phyloP scores from a whole-genome alignment of 2,888 invertebrate species.

The Agonum fuliginosum region DNA sequence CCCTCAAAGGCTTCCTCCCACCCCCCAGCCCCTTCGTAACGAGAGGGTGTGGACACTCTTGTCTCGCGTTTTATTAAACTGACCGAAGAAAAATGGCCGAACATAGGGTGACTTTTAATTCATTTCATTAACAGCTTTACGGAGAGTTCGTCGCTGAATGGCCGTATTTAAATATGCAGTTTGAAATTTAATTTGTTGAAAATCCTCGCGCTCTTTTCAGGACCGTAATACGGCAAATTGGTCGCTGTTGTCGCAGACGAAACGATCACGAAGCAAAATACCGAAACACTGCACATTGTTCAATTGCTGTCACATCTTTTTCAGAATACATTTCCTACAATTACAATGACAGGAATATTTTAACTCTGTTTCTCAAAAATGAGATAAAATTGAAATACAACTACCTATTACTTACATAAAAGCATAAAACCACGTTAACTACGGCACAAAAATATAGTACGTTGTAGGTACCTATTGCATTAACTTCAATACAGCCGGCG shows the following conservation, averaged over 20 bases:
- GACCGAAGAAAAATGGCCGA: conserved; percentile 68
- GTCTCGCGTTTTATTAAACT: conserved; percentile 67
- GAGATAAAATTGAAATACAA: too few species aligned
- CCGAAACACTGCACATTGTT: neutral
- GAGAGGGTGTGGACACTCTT: conserved; percentile 49
- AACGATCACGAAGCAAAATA: neutral
- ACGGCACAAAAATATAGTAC: too few species aligned
- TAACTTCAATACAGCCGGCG: too few species aligned
- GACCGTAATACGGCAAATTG: conserved; percentile 23
- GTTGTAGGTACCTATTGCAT: too few species aligned
- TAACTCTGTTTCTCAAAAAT: too few species aligned
- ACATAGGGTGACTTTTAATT: conserved; percentile 51
- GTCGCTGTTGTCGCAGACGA: neutral
- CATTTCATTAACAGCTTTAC: conserved; percentile 55
- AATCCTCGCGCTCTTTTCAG: conserved; percentile 37
- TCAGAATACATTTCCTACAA: too few species aligned
- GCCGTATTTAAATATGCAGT: conserved; percentile 53
- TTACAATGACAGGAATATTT: too few species aligned
- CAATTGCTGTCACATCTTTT: too few species aligned
- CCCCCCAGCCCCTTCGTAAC: neutral
- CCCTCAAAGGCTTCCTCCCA: conserved; percentile 2
- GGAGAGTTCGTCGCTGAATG: conserved; percentile 37
- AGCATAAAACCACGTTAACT: too few species aligned
- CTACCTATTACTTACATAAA: too few species aligned
- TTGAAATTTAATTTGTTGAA: conserved; percentile 55